Evolutionary conservation across 2,888 invertebrate species (phyloP).

Genomic region (Furcula furcula): DNA sequence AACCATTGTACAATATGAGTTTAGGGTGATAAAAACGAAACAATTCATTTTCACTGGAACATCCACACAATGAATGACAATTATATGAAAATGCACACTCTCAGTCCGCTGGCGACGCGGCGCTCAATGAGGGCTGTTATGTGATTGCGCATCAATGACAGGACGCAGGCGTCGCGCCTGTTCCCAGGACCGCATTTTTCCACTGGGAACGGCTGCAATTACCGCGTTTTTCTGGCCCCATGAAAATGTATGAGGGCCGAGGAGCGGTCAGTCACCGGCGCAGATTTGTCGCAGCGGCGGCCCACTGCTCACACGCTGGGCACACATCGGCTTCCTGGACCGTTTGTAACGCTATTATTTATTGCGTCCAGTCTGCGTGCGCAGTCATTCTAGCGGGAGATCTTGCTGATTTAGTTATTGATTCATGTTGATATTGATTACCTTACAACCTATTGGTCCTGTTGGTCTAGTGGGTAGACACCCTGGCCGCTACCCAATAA

Average conservation of each 20-base stretch:
- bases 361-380: slow-evolving; percentile 10
- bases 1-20: too few species aligned
- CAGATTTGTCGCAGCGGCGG: slow-evolving; percentile 27
- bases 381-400: too few species aligned
- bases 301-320: slow-evolving; percentile 26
- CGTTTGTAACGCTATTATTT: slow-evolving; percentile 16
- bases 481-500: too few species aligned
- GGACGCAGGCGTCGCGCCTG: slow-evolving; percentile 6
- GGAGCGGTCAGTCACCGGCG: slow-evolving; percentile 20
- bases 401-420: too few species aligned
- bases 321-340: slow-evolving; percentile 22
- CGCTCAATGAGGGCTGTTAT: slow-evolving; percentile 47
- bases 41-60: too few species aligned
- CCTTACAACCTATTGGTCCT: too few species aligned
- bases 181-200: slow-evolving; percentile 22
- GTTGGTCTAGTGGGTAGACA: too few species aligned
- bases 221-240: slow-evolving; percentile 48
- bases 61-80: too few species aligned
- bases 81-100: too few species aligned
- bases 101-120: slow-evolving; percentile 8
- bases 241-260: slow-evolving; percentile 54
- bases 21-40: too few species aligned
- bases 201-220: slow-evolving; percentile 51
- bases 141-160: slow-evolving; percentile 50
- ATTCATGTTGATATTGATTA: too few species aligned